Percentiles rank a stretch among this genome's conserved stretches.
These are phyloP conservation scores for Amblyjoppa proteus DNA, from an alignment of 2,888 invertebrate genomes.

Conservation along the genomic window DNA sequence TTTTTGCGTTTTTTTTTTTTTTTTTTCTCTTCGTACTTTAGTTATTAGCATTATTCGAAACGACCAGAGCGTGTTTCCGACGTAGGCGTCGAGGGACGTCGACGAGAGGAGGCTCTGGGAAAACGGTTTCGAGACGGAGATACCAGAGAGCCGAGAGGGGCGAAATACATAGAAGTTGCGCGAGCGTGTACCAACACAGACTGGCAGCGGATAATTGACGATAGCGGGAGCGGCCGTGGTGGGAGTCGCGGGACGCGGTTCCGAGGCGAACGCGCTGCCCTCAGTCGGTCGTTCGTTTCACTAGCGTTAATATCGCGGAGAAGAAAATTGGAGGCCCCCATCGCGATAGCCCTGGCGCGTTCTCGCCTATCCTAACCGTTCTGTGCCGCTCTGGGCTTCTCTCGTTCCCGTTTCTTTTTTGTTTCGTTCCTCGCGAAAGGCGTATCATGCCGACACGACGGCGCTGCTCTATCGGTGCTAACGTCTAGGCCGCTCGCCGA, in stretches of 20 bases:
- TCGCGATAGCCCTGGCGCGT: slow-evolving; percentile 18
- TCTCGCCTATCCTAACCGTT: slow-evolving; percentile 3
- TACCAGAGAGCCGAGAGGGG: neutral
- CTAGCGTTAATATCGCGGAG: slow-evolving; percentile 67
- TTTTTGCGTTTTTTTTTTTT: neutral
- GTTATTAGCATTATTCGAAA: neutral
- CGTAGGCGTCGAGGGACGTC: slow-evolving; percentile 13
- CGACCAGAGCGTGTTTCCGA: neutral
- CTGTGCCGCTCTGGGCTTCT: slow-evolving; percentile 3
- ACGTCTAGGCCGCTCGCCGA: neutral
- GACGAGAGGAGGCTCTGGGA: neutral
- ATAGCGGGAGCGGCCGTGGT: slow-evolving; percentile 40
- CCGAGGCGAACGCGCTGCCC: slow-evolving; percentile 77
- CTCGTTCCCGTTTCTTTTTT: neutral
- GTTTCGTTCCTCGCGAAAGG: neutral
- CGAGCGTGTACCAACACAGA: slow-evolving; percentile 15
- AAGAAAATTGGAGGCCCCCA: slow-evolving; percentile 9
- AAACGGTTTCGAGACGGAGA: slow-evolving; percentile 24
- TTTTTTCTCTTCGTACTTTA: neutral
- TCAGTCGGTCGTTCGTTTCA: slow-evolving; percentile 76
- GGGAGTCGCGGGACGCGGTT: slow-evolving; percentile 35
- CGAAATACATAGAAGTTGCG: slow-evolving; percentile 32
- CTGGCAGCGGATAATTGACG: slow-evolving; percentile 48
- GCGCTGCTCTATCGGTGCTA: slow-evolving; percentile 6
- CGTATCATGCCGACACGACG: slow-evolving; percentile 11